Evolutionary conservation across 2,797 vertebrate species (phyloP).

Genomic region (Enoplosus armatus): DNA sequence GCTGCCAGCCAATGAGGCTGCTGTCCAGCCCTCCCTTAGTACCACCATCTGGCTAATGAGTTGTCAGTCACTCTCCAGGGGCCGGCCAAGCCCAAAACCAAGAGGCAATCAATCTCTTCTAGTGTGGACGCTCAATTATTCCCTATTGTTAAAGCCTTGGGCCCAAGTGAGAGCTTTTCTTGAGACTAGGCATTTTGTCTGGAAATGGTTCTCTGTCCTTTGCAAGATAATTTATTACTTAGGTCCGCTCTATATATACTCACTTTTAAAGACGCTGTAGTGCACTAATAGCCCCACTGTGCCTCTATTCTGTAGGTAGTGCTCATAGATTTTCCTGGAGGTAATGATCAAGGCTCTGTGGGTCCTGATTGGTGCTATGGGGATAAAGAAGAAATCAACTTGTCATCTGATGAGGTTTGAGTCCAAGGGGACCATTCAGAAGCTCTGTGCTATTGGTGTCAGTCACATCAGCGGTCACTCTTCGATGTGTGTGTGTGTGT

Average conservation of each 20-base stretch:
- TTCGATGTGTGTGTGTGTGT: slow-evolving; percentile 8
- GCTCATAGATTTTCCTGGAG: slow-evolving; percentile 41
- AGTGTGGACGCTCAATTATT: slow-evolving; percentile 69
- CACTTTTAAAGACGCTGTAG: slow-evolving; percentile 39
- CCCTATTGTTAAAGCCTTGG: slow-evolving; percentile 63
- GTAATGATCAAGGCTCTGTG: slow-evolving; percentile 32
- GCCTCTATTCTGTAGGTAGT: slow-evolving; percentile 20
- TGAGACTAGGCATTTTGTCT: slow-evolving; percentile 18
- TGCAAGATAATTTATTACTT: slow-evolving; percentile 33
- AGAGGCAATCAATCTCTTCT: slow-evolving; percentile 76
- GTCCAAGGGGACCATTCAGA: slow-evolving; percentile 32
- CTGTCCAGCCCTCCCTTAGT: slow-evolving; percentile 66
- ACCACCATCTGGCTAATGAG: slow-evolving; percentile 84
- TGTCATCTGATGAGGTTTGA: slow-evolving; percentile 35
- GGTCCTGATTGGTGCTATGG: slow-evolving; percentile 32
- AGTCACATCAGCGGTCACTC: slow-evolving; percentile 15
- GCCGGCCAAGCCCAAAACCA: slow-evolving; percentile 65
- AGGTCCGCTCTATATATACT: slow-evolving; percentile 21
- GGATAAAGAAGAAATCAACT: slow-evolving; percentile 26
- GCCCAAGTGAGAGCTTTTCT: slow-evolving; percentile 51
- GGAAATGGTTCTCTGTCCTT: slow-evolving; percentile 26
- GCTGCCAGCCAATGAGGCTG: slow-evolving; percentile 58
- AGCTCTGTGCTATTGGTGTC: not conserved
- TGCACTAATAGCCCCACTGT: slow-evolving; percentile 36
- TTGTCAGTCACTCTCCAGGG: slow-evolving; percentile 79